Conservation (phyloP, 2,797 vertebrate genomes). For the Pipistrellus nathusii region DNA sequence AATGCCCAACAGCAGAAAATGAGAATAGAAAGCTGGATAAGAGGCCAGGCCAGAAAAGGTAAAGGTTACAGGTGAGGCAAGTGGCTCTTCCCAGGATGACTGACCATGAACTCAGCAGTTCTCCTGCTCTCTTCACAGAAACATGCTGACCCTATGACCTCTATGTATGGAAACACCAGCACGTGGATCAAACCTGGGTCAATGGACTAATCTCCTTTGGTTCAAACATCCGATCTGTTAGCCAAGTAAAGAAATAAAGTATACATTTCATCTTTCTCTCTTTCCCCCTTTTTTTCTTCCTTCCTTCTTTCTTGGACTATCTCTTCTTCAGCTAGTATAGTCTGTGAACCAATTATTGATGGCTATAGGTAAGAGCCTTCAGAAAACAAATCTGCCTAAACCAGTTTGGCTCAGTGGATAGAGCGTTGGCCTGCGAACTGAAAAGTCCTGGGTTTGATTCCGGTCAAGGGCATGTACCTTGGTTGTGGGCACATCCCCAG, state of each 20-base stretch:
- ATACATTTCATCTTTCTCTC: background rate
- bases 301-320: background rate
- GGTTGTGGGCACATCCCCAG: too few relatives aligned
- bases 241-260: constrained; percentile 12
- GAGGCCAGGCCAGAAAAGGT: background rate
- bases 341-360: background rate
- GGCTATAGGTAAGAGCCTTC: background rate
- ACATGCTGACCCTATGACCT: background rate
- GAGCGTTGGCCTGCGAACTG: too few relatives aligned
- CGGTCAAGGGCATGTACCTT: too few relatives aligned
- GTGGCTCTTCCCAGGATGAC: background rate
- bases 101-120: background rate
- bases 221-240: background rate
- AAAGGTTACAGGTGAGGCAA: background rate
- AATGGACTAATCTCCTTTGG: background rate
- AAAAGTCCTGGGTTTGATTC: too few relatives aligned
- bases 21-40: background rate
- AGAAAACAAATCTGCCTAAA: background rate
- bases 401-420: too few relatives aligned
- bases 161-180: background rate
- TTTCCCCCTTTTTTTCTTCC: too few relatives aligned
- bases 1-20: background rate
- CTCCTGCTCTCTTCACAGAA: background rate
- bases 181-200: background rate
- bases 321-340: background rate